Base-by-base conservation (phyloP, 2,888 invertebrate genomes). In the Clanis bilineata region DNA sequence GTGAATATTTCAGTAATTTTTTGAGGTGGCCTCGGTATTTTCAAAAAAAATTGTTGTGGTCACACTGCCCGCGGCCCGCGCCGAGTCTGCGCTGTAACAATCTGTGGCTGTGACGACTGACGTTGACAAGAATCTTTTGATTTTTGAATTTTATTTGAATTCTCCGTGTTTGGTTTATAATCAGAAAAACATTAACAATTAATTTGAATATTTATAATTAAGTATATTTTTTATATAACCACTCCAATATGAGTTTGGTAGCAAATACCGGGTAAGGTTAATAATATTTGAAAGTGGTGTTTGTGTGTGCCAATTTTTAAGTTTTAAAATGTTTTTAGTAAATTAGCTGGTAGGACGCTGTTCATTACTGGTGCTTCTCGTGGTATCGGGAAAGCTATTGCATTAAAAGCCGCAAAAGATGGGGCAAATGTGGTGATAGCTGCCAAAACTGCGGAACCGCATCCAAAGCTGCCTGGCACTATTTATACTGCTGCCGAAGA, bases 321-420 rank as follows among this genome's bases (percentile, higher is more conserved):
- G 62, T 69, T 69, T 66, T 60, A 67, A 62, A 74, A 65, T 82
- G 21, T 64, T 59, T 67, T 72, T 69, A 93, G 93, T 72, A 93
- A 94, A 84, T 82, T 94, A 66, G 97, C 97, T 67, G 98, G 98
- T 1, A 95, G 95, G 69, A 99, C 99, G 1, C 89, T 98, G 59
- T 98, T 99, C 77, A 97, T 99, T 68, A 98, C 98, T 28, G 99
- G 99, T 47, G 99, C 98, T 15, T 98, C 98, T 58, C 94, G 99
- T 72, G 99, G 99, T 28, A 99, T 99, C 76, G 99, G 99, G 0
- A 97, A 98, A 88, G 96, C 96, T 15, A 98, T 99, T 71, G 99
- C 98, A 3, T 81, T 98, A 61, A 98, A 98, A 90, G 96, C 96
- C 1, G 98, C 98, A 0, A 95, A 93, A 83, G 98, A 98, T 94